Base-by-base conservation (phyloP, 2,888 invertebrate species). In the Zygaena filipendulae region DNA sequence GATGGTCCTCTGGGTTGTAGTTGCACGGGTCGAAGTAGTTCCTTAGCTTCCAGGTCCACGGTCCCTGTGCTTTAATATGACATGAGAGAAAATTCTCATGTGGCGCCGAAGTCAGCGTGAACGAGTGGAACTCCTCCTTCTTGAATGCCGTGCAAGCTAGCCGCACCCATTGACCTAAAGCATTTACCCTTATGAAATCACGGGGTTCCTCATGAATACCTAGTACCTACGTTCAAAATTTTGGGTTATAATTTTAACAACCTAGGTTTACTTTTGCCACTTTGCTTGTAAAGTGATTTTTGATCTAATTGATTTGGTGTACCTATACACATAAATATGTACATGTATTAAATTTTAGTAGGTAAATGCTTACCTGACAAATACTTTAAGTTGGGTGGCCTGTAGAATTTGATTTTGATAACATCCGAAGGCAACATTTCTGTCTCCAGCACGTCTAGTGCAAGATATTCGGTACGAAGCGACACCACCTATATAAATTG, bases 11-110 rank as follows among this genome's bases (percentile, higher is more conserved):
- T 0, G 90, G 86, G 59, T 90, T 92, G 49, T 87, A 93, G 56
- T 95, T 95, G 62, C 92, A 92, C 0, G 95, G 95, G 64, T 95
- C 95, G 51, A 95, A 95, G 53, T 93, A 95, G 60, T 96, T 95
- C 24, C 97, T 83, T 11, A 97, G 72, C 49, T 97, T 96, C 96
- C 96, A 97, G 0, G 97, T 97, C 96, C 96, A 97, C 0, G 96
- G 96, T 0, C 97, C 88, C 55, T 85, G 85, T 0, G 85, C 85
- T 43, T 97, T 97, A 42, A 97, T 97, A 59, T 97, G 97, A 50
- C 96, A 93, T 3, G 95, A 95, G 7, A 97, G 82, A 62, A 88
- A 94, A 64, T 95, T 95, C 64, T 97, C 95, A 52, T 97, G 97
- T 0, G 97, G 97, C 0, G 96, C 95, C 7, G 96, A 97, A 1